Evolutionary conservation across 2,797 vertebrate species (phyloP).

Genomic region (Sebastes trivittatus): DNA sequence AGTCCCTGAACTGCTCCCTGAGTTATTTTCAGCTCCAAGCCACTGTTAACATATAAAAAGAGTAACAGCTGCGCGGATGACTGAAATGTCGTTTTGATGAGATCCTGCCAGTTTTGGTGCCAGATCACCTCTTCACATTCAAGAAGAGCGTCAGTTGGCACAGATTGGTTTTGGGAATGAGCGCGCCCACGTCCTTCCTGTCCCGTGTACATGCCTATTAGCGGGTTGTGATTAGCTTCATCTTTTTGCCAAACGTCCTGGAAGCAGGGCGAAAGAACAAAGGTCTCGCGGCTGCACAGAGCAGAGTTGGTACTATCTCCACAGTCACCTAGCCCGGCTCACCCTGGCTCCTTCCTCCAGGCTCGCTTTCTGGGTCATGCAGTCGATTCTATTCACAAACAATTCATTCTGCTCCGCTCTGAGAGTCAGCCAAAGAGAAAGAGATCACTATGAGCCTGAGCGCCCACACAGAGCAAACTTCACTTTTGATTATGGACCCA

Average conservation of each 20-base stretch:
- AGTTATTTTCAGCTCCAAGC: slow-evolving; percentile 37
- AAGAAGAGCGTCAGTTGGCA: slow-evolving; percentile 18
- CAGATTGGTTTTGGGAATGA: neutral
- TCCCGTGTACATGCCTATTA: slow-evolving; percentile 7
- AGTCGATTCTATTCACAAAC: slow-evolving; percentile 50
- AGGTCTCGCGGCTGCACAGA: neutral
- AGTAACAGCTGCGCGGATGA: slow-evolving; percentile 54
- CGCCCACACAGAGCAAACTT: slow-evolving; percentile 61
- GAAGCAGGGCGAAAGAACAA: neutral
- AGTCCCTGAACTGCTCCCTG: neutral
- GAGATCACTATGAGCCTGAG: slow-evolving; percentile 42
- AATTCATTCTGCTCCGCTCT: slow-evolving; percentile 56
- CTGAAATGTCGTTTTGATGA: slow-evolving; percentile 43
- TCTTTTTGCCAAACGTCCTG: slow-evolving; percentile 4
- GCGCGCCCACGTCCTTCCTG: slow-evolving; percentile 22
- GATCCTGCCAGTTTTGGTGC: slow-evolving; percentile 37
- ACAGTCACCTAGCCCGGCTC: slow-evolving; percentile 20
- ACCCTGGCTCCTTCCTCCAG: slow-evolving; percentile 6
- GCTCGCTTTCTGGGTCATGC: slow-evolving; percentile 70
- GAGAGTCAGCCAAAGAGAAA: slow-evolving; percentile 52
- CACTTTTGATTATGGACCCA: slow-evolving; percentile 65
- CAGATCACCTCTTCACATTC: slow-evolving; percentile 49
- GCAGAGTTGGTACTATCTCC: neutral
- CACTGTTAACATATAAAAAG: slow-evolving; percentile 43
- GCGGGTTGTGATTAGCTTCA: neutral